Evolutionary conservation across 2,113 vertebrate genomes (phyloP).

Genomic region (Caranx melampygus): DNA sequence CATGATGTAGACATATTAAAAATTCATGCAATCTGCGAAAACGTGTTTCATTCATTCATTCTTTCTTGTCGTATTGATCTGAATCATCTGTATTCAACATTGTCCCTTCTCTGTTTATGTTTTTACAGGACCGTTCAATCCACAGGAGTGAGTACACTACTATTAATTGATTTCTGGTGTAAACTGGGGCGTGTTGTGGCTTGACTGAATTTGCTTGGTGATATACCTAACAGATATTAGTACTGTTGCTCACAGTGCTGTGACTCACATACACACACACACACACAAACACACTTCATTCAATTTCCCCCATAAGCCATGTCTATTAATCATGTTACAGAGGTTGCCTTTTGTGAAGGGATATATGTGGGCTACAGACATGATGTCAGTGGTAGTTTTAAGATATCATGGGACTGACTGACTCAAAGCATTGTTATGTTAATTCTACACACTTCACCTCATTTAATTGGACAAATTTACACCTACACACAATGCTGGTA

Average conservation of each 20-base stretch:
- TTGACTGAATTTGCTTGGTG: not conserved
- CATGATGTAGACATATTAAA: not conserved
- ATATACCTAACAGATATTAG: not conserved
- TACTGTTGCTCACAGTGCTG: not conserved
- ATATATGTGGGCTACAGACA: constrained; percentile 11
- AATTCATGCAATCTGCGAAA: not conserved
- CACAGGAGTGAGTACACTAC: constrained; percentile 71
- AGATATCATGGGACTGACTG: constrained; percentile 39
- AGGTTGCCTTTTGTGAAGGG: constrained; percentile 38
- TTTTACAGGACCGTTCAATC: constrained; percentile 66
- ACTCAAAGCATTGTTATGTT: constrained; percentile 28
- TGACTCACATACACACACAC: constrained; percentile 11
- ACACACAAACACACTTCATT: too few species aligned
- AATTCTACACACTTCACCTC: constrained; percentile 16
- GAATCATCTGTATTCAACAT: not conserved
- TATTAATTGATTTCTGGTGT: not conserved
- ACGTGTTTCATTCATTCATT: not conserved
- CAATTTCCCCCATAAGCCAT: constrained; percentile 8
- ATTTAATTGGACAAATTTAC: not conserved
- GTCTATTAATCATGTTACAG: constrained; percentile 29
- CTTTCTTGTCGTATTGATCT: not conserved
- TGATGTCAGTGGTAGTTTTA: constrained; percentile 47
- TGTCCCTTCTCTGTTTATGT: constrained; percentile 53
- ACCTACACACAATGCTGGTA: not conserved
- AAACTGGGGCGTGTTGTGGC: too few species aligned